A percentile compares a stretch with the other conserved stretches of the same genome.
Evolutionary conservation across 2,113 vertebrate genomes (phyloP).

Genomic region (Otocyon megalotis): DNA sequence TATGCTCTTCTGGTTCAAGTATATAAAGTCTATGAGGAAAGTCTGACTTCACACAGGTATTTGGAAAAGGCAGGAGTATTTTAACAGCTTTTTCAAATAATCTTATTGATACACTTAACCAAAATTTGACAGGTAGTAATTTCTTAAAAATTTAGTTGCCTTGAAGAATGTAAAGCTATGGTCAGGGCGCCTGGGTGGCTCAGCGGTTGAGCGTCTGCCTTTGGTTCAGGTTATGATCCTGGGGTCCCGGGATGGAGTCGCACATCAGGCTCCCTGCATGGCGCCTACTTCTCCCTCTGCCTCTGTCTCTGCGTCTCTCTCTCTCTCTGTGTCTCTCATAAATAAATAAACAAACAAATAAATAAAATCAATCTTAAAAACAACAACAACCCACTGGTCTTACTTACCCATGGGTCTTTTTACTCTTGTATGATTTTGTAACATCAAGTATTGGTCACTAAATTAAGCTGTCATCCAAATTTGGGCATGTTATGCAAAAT

Average conservation of each 20-base stretch:
- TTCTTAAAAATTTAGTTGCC: not conserved
- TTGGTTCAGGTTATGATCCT: no score
- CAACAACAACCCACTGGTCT: not conserved
- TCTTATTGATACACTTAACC: not conserved
- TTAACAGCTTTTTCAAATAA: not conserved
- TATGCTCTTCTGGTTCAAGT: not conserved
- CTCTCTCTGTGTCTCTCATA: no score
- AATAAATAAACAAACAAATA: no score
- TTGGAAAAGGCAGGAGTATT: not conserved
- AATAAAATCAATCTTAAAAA: no score
- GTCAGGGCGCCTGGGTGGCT: no score
- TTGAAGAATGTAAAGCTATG: not conserved
- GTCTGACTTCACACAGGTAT: not conserved
- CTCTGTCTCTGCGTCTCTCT: no score
- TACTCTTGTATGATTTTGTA: not conserved
- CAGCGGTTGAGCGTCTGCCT: no score
- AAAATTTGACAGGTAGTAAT: not conserved
- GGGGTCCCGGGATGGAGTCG: no score
- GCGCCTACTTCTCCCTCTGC: no score
- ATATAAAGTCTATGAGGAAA: not conserved
- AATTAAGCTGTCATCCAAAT: not conserved
- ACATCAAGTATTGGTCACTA: not conserved
- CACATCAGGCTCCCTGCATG: no score
- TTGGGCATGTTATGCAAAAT: not conserved
- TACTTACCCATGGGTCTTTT: not conserved